Percentiles rank a stretch among this genome's conserved stretches.
phyloP scores from a whole-genome alignment of 2,888 invertebrate genomes.

The Phortica magna region DNA sequence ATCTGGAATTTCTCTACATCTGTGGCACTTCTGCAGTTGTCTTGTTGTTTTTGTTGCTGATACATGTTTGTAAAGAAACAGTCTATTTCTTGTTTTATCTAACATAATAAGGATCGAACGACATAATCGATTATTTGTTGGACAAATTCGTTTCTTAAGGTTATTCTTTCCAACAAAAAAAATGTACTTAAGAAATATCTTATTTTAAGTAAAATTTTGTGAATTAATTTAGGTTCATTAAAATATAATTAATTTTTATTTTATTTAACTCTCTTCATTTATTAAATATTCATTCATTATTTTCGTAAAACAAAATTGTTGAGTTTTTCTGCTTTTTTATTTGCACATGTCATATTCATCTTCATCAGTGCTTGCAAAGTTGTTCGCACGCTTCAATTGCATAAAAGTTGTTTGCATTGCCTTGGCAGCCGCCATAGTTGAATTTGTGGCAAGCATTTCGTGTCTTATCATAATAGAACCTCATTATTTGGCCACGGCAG shows the following conservation, averaged over 20 bases:
- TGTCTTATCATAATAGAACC: background rate
- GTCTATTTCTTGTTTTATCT: no score
- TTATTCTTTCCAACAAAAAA: background rate
- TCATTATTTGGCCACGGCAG: background rate
- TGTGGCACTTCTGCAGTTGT: no score
- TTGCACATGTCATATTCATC: no score
- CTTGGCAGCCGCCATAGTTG: constrained; percentile 16
- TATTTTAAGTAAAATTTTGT: background rate
- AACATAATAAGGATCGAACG: no score
- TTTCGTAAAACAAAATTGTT: no score
- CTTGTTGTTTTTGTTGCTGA: no score
- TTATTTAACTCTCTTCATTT: background rate
- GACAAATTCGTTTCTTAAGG: no score
- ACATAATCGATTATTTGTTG: no score
- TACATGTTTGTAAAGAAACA: no score
- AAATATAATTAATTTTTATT: background rate
- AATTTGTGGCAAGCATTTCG: background rate
- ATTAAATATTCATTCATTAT: background rate
- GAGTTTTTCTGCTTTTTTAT: no score
- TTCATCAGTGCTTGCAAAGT: no score
- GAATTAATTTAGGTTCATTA: background rate
- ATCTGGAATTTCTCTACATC: no score
- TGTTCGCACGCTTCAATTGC: background rate
- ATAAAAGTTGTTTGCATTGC: constrained; percentile 17
- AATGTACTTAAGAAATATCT: background rate